These are phyloP conservation scores for Thymelicus lineola DNA, from an alignment of 2,888 invertebrate genomes.

Conservation along the genomic window DNA sequence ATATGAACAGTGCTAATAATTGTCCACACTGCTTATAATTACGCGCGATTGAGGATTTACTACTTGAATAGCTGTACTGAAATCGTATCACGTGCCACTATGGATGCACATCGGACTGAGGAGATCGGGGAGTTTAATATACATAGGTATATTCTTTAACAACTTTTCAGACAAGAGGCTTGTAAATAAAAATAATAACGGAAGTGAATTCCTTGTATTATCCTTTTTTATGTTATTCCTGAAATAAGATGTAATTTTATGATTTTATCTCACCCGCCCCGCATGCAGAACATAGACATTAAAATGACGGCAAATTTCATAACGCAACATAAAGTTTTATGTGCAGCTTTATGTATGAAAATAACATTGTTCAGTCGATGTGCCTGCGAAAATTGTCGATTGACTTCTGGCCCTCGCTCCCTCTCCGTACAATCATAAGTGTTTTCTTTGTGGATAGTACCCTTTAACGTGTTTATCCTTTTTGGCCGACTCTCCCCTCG, in stretches of 20 bases:
- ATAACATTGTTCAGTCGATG: constrained; percentile 28
- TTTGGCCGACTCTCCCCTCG: constrained; percentile 69
- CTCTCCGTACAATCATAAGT: constrained; percentile 71
- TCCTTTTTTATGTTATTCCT: background rate
- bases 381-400: constrained; percentile 63
- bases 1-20: too few species aligned
- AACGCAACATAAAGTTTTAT: constrained; percentile 19
- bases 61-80: too few species aligned
- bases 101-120: too few species aligned
- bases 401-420: constrained; percentile 63
- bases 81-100: too few species aligned
- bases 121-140: too few species aligned
- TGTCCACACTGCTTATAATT: too few species aligned
- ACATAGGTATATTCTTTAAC: too few species aligned
- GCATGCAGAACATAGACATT: background rate
- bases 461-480: constrained; percentile 83
- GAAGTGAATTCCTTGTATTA: background rate
- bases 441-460: constrained; percentile 82
- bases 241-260: background rate
- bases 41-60: too few species aligned
- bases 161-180: too few species aligned
- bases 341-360: constrained; percentile 14
- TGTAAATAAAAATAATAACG: too few species aligned
- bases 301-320: constrained; percentile 8
- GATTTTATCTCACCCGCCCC: background rate